phyloP scores from a whole-genome alignment of 2,113 vertebrate species.

The Notarius quadriscutis region DNA sequence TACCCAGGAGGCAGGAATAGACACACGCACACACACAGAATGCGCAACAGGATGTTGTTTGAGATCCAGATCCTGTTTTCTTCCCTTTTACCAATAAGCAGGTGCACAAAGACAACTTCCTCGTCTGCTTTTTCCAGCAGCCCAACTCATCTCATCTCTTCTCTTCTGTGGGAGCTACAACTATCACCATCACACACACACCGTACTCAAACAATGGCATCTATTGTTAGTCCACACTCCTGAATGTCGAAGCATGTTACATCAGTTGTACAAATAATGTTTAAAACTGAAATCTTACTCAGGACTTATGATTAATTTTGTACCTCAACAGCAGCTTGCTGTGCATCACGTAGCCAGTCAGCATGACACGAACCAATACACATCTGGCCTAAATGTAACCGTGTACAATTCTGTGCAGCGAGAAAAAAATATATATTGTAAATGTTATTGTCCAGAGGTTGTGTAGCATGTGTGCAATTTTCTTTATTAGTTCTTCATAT shows the following conservation, averaged over 20 bases:
- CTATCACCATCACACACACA: background rate
- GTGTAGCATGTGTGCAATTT: too few relatives aligned
- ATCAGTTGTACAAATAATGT: background rate
- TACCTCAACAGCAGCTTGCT: background rate
- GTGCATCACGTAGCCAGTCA: background rate
- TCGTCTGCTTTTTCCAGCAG: constrained; percentile 46
- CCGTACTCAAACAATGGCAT: constrained; percentile 25
- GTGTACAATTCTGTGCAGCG: background rate
- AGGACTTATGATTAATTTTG: background rate
- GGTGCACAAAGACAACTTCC: constrained; percentile 58
- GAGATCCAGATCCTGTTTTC: constrained; percentile 73
- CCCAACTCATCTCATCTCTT: constrained; percentile 36
- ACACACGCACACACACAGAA: constrained; percentile 15
- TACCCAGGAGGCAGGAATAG: constrained; percentile 58
- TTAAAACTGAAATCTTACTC: background rate
- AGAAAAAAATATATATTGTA: too few relatives aligned
- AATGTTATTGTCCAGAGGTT: too few relatives aligned
- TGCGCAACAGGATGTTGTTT: constrained; percentile 73
- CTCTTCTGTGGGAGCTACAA: background rate
- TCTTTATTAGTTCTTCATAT: too few relatives aligned
- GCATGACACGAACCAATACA: background rate
- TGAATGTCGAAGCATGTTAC: background rate
- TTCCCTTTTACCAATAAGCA: constrained; percentile 65
- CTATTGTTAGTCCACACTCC: constrained; percentile 21
- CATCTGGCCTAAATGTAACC: background rate